phyloP scores from a whole-genome alignment of 2,113 vertebrate species.

The Anolis carolinensis region DNA sequence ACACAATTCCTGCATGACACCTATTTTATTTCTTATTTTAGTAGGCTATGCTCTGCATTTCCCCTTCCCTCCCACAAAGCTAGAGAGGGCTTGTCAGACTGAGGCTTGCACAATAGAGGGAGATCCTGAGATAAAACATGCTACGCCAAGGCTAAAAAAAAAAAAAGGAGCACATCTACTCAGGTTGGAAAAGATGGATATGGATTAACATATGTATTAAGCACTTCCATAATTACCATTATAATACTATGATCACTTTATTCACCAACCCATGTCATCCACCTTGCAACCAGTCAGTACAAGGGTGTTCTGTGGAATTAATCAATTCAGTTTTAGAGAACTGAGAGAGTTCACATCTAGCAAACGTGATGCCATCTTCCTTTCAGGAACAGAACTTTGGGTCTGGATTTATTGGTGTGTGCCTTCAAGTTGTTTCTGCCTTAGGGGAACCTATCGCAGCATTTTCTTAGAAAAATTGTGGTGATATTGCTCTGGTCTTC shows the following conservation, averaged over 20 bases:
- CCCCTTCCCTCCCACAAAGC: conserved; percentile 7
- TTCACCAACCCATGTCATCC: not conserved
- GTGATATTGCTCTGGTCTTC: too few species aligned
- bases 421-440: too few species aligned
- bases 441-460: too few species aligned
- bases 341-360: not conserved
- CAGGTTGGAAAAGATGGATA: not conserved
- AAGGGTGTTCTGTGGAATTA: not conserved
- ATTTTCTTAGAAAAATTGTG: too few species aligned
- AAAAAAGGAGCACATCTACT: not conserved
- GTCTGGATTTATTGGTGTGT: not conserved
- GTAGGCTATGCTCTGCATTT: not conserved
- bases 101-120: not conserved
- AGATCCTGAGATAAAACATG: conserved; percentile 2
- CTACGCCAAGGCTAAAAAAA: not conserved
- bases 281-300: too few species aligned
- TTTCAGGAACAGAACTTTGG: not conserved
- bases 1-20: not conserved
- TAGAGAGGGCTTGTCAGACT: not conserved
- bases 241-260: not conserved
- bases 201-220: not conserved
- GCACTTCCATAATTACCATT: not conserved
- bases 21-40: not conserved
- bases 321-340: not conserved
- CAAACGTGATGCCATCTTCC: too few species aligned